A percentile compares a stretch with the other conserved stretches of the same genome.
phyloP scores from a whole-genome alignment of 2,797 vertebrate species.

The Lithobates sylvaticus region DNA sequence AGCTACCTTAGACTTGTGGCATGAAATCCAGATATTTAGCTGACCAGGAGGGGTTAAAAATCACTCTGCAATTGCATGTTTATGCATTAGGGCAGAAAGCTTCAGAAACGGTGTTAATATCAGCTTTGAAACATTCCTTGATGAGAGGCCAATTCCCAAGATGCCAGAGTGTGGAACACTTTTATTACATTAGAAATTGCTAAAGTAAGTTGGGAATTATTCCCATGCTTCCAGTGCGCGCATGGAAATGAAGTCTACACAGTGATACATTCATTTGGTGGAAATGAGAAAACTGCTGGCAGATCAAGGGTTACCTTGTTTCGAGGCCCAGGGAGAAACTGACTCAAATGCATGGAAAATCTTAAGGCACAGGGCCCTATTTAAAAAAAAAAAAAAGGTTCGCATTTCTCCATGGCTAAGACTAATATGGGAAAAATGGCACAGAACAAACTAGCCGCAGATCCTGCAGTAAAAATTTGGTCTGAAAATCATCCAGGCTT shows the following conservation, averaged over 20 bases:
- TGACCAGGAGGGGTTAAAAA: background rate
- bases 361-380: constrained; percentile 54
- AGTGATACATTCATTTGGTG: constrained; percentile 58
- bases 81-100: background rate
- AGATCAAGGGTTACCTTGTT: constrained; percentile 62
- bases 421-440: constrained; percentile 50
- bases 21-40: background rate
- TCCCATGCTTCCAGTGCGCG: constrained; percentile 45
- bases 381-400: constrained; percentile 44
- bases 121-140: constrained; percentile 41
- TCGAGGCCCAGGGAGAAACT: constrained; percentile 54
- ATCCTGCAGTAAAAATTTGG: background rate
- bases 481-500: constrained; percentile 13
- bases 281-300: constrained; percentile 59
- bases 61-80: background rate
- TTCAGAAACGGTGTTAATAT: constrained; percentile 45
- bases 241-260: constrained; percentile 54
- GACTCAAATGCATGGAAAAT: constrained; percentile 60
- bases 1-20: background rate
- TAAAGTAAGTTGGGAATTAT: constrained; percentile 48
- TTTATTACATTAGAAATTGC: constrained; percentile 56
- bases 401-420: constrained; percentile 44
- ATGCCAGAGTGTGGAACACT: constrained; percentile 51
- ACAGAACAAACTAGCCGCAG: constrained; percentile 28
- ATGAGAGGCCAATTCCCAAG: constrained; percentile 45